Base-by-base conservation (phyloP, 1,140 invertebrate genomes). In the Drosophila prosaltans region DNA sequence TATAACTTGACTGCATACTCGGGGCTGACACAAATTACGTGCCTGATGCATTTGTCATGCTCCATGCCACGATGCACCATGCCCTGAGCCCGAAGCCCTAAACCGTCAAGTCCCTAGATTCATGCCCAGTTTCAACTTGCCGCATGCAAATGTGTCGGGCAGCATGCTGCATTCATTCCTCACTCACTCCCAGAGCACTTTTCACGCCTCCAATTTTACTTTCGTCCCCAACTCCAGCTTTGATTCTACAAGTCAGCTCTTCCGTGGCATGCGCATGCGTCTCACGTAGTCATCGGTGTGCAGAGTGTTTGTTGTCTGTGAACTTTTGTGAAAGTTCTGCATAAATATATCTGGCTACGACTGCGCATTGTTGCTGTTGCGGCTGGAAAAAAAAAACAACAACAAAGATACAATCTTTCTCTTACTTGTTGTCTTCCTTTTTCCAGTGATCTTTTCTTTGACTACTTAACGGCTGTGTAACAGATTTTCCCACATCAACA, bases 271-370 rank as follows among this genome's bases (percentile, higher is more conserved):
- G 77, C 83, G 84, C 83, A 88, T 88, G 84, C 84, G 73, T 58
- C 80, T 88, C 84, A 89, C 77, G 83, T 83, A 78, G 54, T 69
- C 24, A 11, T 4, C 3, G 51, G 2, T 11, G 10, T n/a, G 9
- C 7, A 24, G 45, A 28, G 57, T 48, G 30, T 26, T 36, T 36
- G 55, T 21, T 57, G 64, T 75, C 75, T 82, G 77, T 88, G 72
- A 89, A 86, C 79, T 86, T 86, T 82, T 78, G 83, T 80, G 84
- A 88, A 88, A 88, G 83, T 88, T 88, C 80, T 89, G 54, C 51
- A 55, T 88, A 77, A 74, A 82, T 80, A 88, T 82, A 80, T 88
- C 83, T 83, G 63, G 26, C 61, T 51, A 59, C 70, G 43, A 41
- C 40, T 65, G 43, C 45, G 61, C 61, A 64, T 64, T 64, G 61